phyloP scores from a whole-genome alignment of 1,140 invertebrate species.

The Plodia interpunctella region DNA sequence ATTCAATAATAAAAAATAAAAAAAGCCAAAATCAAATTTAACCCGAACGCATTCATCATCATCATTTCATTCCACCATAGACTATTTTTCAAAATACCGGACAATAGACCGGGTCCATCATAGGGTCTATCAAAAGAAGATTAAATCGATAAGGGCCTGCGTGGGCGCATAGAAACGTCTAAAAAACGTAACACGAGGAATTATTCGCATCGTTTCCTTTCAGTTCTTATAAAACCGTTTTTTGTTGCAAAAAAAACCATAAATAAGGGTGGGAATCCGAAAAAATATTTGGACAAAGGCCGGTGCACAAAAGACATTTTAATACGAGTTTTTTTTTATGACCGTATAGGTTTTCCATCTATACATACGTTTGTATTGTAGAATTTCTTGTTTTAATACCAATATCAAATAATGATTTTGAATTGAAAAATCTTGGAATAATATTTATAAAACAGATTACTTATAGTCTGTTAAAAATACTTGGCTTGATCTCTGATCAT shows the following conservation, averaged over 20 bases:
- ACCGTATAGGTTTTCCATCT: conserved; percentile 44
- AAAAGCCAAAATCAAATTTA: conserved; percentile 19
- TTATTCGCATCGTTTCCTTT: conserved; percentile 76
- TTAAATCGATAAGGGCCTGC: conserved; percentile 63
- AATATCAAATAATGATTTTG: neutral
- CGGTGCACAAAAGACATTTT: conserved; percentile 53
- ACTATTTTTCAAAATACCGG: conserved; percentile 49
- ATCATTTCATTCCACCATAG: conserved; percentile 22
- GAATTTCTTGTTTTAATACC: conserved; percentile 4
- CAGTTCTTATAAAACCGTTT: conserved; percentile 71
- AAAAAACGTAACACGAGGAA: conserved; percentile 72
- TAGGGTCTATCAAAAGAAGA: conserved; percentile 73
- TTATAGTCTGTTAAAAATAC: too few relatives aligned
- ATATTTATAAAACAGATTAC: too few relatives aligned
- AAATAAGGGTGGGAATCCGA: conserved; percentile 59
- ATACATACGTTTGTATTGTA: neutral
- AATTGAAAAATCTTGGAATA: neutral
- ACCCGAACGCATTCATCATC: conserved; percentile 41
- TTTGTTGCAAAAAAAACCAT: conserved; percentile 67
- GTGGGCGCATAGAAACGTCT: conserved; percentile 52
- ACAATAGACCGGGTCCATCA: conserved; percentile 62
- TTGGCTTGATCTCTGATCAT: too few relatives aligned
- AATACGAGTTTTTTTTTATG: conserved; percentile 56
- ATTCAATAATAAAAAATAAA: too few relatives aligned
- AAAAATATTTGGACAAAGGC: conserved; percentile 70